Percentiles rank a stretch among this genome's conserved stretches.
Conservation (phyloP, 2,113 vertebrate genomes). For the Empidonax traillii region DNA sequence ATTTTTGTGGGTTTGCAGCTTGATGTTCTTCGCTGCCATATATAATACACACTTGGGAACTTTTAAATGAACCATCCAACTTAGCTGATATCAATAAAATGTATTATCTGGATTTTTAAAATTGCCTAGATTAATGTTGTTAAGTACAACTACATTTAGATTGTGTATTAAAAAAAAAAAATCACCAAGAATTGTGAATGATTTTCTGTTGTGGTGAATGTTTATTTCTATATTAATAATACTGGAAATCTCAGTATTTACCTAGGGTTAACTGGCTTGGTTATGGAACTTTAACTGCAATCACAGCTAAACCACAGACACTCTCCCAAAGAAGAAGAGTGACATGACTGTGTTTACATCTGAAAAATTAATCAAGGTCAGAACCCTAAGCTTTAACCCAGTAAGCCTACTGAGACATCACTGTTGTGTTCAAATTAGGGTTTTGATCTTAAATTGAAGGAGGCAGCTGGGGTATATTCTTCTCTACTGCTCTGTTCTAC, state of each 20-base stretch:
- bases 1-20: background rate
- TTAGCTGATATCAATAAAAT: background rate
- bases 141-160: background rate
- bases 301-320: background rate
- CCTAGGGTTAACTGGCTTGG: background rate
- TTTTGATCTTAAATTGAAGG: background rate
- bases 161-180: background rate
- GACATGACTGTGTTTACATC: background rate
- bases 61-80: background rate
- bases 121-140: background rate
- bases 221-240: background rate
- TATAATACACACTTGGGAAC: background rate
- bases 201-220: background rate
- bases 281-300: background rate
- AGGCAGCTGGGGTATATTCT: background rate
- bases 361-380: background rate
- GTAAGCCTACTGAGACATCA: background rate
- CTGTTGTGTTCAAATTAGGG: background rate
- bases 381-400: background rate
- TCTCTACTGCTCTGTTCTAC: background rate
- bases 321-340: background rate
- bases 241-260: background rate
- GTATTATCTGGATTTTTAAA: background rate
- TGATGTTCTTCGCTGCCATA: background rate
- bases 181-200: accelerated